phyloP scores from a whole-genome alignment of 2,113 vertebrate genomes.

The Rostratula benghalensis region DNA sequence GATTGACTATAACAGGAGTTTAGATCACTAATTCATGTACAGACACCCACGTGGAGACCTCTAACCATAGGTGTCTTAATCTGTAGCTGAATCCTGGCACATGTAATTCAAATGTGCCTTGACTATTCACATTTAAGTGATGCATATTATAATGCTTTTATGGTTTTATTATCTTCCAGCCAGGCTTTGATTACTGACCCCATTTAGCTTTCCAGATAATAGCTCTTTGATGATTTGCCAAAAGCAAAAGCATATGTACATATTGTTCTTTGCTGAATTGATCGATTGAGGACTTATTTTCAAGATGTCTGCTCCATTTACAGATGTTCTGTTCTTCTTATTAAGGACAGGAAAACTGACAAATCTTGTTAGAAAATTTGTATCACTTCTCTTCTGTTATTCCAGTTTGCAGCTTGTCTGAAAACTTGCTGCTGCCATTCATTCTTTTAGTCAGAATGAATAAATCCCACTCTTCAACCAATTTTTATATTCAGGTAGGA shows the following conservation, averaged over 20 bases:
- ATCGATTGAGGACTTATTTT: constrained; percentile 34
- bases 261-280: not conserved
- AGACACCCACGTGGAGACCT: not conserved
- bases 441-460: not conserved
- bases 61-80: not conserved
- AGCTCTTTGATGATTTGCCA: constrained; percentile 31
- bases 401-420: constrained; percentile 15
- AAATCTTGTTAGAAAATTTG: not conserved
- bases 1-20: not conserved
- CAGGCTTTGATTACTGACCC: not conserved
- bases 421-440: not conserved
- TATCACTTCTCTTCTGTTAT: constrained; percentile 12
- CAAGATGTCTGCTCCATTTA: constrained; percentile 23
- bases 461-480: constrained; percentile 34
- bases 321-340: constrained; percentile 37
- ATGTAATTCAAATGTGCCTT: not conserved
- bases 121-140: constrained; percentile 37
- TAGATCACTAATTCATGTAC: not conserved
- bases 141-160: constrained; percentile 18
- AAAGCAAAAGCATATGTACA: not conserved
- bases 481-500: constrained; percentile 43
- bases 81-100: not conserved
- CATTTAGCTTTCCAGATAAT: constrained; percentile 33
- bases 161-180: constrained; percentile 9
- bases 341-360: constrained; percentile 3